Base-by-base conservation (phyloP, 2,797 vertebrate species). In the Ispidina picta region DNA sequence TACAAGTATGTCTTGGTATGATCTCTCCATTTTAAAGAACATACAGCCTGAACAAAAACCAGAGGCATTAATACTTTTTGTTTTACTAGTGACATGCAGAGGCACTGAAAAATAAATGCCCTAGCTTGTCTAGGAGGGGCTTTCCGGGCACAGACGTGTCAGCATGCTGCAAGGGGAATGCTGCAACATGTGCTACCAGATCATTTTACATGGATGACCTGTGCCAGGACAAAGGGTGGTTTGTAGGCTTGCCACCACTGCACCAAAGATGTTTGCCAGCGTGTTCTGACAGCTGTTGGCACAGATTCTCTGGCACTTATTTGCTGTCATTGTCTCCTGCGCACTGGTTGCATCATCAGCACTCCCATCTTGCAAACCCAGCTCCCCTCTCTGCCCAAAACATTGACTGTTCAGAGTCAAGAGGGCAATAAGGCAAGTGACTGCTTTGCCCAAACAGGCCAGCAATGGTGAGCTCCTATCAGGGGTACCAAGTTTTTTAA, bases 141-240 rank as follows among this genome's bases (percentile, higher is more conserved):
- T 88, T 77, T 86, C 46, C 54, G 41, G 49, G 13, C 13, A 3
- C 2, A 1, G 48, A 9, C 18, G 10, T 60, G 23, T 22, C 21
- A n/a, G 44, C 2, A 1, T 39, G 33, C 43, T 5, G 15, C 17
- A 8, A 33, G 33, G n/a, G 54, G 59, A 68, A 35, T 2, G 29
- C 18, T 54, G 55, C 28, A 35, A 37, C 49, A 37, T 15, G 29
- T 7, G 9, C 43, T 51, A 26, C 48, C 12, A 68, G n/a, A 23
- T 39, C 7, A 1, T 9, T 15, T 49, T 19, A 26, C 22, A 9
- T 2, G 39, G 52, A 21, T 4, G 8, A 19, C 29, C 60, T 17
- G 9, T 0, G 0, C 23, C 15, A 37, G 2, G 28, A 12, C 0
- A 0, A 19, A 19, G 68, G 51, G 2, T 10, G 31, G 33, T 62